Evolutionary conservation across 2,797 vertebrate genomes (phyloP), one percentile per base, ranked within the genome.

Genomic region (Jordanella pulchra): DNA sequence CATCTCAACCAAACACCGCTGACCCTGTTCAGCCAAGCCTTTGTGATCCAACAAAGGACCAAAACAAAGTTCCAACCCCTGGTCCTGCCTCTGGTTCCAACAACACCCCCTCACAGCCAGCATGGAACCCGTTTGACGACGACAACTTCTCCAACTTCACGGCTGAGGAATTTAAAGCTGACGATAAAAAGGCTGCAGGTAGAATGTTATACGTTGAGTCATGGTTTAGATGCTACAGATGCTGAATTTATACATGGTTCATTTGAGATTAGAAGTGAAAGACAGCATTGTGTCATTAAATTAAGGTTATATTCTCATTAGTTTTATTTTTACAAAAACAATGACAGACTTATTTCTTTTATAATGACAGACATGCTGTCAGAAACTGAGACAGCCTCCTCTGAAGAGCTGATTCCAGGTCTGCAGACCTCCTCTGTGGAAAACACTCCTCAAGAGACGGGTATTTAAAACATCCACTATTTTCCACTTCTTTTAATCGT

Each of bases 91-190:
- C 86, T 11, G 65, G 90, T 7, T 69, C 74, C 90, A 75, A 87
- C 92, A 0, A 61, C 81, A 76, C 79, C 58, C 67, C 89, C 21
- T 71, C 85, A 0, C 92, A 96, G 93, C 87, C 95, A n/a, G 89
- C 94, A 0, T 99, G 98, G 98, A 98, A 99, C 87, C 98, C 98
- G 0, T 99, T 99, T 7, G 98, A 97, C 3, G 96, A 99, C 3
- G 97, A 99, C 90, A 94, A 95, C 92, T 99, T 99, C 89, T 97
- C 97, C 84, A 96, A 94, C 84, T 94, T 99, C 58, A 93, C 95
- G 1, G 95, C 96, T 1, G 97, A 96, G 71, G 96, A 98, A 81
- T 92, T 97, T 72, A 97, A 95, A 92, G 92, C 96, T 55, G 96
- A 98, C 80, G 95, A 95, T 30, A 97, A 96, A 79, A 93, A 96